Evolutionary conservation across 1,140 invertebrate species (phyloP).

Genomic region (Drosophila rhopaloa): DNA sequence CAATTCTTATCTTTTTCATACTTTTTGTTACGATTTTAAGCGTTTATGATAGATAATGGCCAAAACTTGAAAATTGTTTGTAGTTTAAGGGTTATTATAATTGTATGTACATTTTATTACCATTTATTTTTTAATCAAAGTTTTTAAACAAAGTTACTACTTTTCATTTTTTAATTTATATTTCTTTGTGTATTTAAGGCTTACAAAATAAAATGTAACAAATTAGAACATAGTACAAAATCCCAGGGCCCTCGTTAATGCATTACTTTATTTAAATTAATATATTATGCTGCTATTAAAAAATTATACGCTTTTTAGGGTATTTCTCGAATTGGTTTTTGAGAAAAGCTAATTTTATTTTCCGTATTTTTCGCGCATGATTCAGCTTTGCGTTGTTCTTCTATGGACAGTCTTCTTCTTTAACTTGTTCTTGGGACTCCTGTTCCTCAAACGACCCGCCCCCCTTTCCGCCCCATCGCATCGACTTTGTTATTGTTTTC

Average conservation of each 20-base stretch:
- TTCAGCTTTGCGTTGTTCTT: constrained; percentile 68
- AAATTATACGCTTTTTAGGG: background rate
- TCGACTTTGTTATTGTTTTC: constrained; percentile 74
- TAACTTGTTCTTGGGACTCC: constrained; percentile 29
- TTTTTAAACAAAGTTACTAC: too few species aligned
- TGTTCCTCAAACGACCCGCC: constrained; percentile 28
- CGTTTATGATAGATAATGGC: background rate
- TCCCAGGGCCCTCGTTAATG: too few species aligned
- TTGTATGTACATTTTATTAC: too few species aligned
- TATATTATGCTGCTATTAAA: background rate
- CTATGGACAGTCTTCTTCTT: constrained; percentile 26
- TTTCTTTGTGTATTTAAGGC: too few species aligned
- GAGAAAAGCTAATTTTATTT: constrained; percentile 27
- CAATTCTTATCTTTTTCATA: background rate
- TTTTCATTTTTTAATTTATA: too few species aligned
- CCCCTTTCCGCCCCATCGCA: background rate
- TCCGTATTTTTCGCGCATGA: constrained; percentile 70
- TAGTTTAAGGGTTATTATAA: too few species aligned
- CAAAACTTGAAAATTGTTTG: background rate
- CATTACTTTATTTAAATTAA: background rate
- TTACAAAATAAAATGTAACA: too few species aligned
- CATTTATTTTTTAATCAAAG: too few species aligned
- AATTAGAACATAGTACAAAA: too few species aligned
- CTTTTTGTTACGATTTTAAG: background rate
- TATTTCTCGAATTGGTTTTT: constrained; percentile 1